Evolutionary conservation across 1,140 invertebrate genomes (phyloP), one percentile per base, ranked within the genome.

Genomic region (Nephotettix cincticeps): DNA sequence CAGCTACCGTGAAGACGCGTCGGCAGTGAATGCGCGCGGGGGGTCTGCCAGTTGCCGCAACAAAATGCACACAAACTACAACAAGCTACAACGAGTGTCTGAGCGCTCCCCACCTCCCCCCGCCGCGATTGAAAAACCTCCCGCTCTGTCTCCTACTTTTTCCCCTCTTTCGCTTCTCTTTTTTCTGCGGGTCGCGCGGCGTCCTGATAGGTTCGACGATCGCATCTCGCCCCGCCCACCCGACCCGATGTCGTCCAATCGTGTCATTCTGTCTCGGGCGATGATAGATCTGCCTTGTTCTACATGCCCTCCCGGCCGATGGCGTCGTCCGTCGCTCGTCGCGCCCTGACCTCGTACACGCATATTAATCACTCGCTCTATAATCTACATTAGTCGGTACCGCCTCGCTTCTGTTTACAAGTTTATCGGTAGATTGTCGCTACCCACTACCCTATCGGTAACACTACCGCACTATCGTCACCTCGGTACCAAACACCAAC

Each of bases 121-220:
- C 36, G 43, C 63, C 27, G 19, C 28, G 70, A 71, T 66, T 66
- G 64, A 71, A 71, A 66, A 51, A 56, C 70, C 36, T 71, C 64
- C 70, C 70, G 61, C 70, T 71, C 64, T 25, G 32, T 65, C 61
- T 43, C 36, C 40, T 43, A 71, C 70, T 67, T 71, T 65, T 65
- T 65, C 64, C 70, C 61, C 63, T 71, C 64, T 71, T 71, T 71
- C 61, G 40, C 70, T 45, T 71, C 64, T 71, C 63, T 71, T 65
- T 65, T 66, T 66, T 66, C 70, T 67, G 40, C 40, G 64, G 64
- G 58, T 71, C 64, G 63, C 61, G 70, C 64, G 51, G 61, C 63
- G 36, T 56, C 40, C 47, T 65, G 61, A 71, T 71, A 71, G 70
- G 70, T 71, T 71, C 70, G 21, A 51, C 47, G 61, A 66, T 64